These are phyloP conservation scores for Synergus laeviventris DNA, from an alignment of 2,888 invertebrate genomes.

Conservation along the genomic window DNA sequence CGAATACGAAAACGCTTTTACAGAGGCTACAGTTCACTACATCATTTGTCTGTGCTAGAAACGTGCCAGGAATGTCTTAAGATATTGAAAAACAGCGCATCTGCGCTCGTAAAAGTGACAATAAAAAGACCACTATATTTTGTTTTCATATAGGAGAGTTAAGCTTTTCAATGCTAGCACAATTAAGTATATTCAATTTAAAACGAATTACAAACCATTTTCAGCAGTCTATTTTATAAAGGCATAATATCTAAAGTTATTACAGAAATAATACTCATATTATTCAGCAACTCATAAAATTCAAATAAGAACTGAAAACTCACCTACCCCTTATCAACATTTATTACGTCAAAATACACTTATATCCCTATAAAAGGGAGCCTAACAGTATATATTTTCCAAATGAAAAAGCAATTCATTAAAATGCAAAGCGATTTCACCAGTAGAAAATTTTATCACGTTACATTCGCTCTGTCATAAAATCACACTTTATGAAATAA, in stretches of 20 bases:
- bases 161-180: neutral
- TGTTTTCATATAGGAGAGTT: neutral
- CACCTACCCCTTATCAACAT: neutral
- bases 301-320: neutral
- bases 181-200: neutral
- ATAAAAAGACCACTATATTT: neutral
- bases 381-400: slow-evolving; percentile 8
- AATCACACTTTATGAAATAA: neutral
- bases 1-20: slow-evolving; percentile 3
- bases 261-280: too few species aligned
- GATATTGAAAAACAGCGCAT: neutral
- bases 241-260: too few species aligned
- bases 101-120: slow-evolving; percentile 1
- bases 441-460: neutral
- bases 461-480: neutral
- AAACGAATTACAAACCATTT: neutral
- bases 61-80: slow-evolving; percentile 34
- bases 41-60: slow-evolving; percentile 46
- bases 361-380: neutral
- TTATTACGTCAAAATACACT: neutral
- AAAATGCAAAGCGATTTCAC: neutral
- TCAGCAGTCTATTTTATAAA: neutral
- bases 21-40: neutral
- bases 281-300: slow-evolving; percentile 4
- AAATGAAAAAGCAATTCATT: slow-evolving; percentile 16